These are phyloP conservation scores for Heliconius hermathena DNA, from an alignment of 1,140 invertebrate genomes.

Conservation along the genomic window DNA sequence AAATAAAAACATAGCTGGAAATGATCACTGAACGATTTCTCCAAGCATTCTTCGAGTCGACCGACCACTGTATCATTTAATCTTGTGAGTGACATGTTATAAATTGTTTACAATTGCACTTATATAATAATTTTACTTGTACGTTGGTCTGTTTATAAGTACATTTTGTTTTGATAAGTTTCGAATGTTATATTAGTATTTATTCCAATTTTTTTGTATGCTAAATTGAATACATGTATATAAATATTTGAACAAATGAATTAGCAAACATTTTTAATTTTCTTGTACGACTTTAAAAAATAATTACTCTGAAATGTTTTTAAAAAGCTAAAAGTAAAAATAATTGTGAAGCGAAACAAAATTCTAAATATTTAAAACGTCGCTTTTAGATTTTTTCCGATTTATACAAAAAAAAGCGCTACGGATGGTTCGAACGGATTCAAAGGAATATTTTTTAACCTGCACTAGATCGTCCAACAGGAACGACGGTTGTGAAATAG, in stretches of 20 bases:
- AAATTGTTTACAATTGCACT: slow-evolving; percentile 36
- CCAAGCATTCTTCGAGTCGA: slow-evolving; percentile 67
- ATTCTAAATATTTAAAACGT: not conserved
- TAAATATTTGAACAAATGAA: too few relatives aligned
- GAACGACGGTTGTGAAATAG: not conserved
- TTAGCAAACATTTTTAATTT: too few relatives aligned
- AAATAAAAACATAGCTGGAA: slow-evolving; percentile 77
- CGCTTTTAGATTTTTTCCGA: not conserved
- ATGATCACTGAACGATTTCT: slow-evolving; percentile 74
- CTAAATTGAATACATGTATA: too few relatives aligned
- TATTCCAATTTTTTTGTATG: too few relatives aligned
- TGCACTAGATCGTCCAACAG: slow-evolving; percentile 1
- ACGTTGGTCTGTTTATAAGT: too few relatives aligned
- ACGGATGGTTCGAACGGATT: not conserved
- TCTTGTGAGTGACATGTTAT: slow-evolving; percentile 78
- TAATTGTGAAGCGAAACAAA: not conserved
- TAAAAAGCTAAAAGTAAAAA: not conserved
- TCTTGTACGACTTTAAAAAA: too few relatives aligned
- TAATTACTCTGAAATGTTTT: too few relatives aligned
- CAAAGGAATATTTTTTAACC: slow-evolving; percentile 13
- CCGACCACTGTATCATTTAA: slow-evolving; percentile 66
- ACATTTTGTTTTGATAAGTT: too few relatives aligned
- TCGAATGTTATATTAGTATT: too few relatives aligned
- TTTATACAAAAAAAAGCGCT: not conserved
- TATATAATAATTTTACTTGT: not conserved